phyloP scores from a whole-genome alignment of 1,140 invertebrate species.

The Zaprionus capensis region DNA sequence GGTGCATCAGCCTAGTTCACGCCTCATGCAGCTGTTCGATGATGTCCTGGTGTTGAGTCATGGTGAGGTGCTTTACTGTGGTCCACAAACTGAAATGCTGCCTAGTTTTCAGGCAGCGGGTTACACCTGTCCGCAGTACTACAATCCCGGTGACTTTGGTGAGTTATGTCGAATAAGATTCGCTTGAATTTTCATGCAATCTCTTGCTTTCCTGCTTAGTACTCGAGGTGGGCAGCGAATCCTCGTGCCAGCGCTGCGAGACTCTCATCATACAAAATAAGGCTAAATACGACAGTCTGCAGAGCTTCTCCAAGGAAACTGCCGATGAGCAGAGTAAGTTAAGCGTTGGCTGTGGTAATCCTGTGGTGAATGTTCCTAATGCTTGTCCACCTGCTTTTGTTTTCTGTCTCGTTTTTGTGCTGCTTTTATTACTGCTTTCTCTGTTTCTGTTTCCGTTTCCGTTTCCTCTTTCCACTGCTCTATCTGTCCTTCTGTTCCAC shows the following conservation, averaged over 20 bases:
- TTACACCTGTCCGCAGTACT: conserved; percentile 87
- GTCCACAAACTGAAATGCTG: conserved; percentile 86
- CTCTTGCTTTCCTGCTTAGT: conserved; percentile 38
- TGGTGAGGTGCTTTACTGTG: conserved; percentile 87
- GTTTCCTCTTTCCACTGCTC: conserved; percentile 43
- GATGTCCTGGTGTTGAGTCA: conserved; percentile 87
- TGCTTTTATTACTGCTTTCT: conserved; percentile 7
- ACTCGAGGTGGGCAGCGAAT: conserved; percentile 72
- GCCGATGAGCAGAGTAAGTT: conserved; percentile 71
- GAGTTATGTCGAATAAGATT: not conserved
- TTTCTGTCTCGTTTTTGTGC: conserved; percentile 2
- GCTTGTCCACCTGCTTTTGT: conserved; percentile 10
- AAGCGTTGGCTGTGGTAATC: not conserved
- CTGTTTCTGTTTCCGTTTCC: conserved; percentile 4
- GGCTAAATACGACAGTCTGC: conserved; percentile 21
- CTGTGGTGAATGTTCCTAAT: conserved; percentile 16
- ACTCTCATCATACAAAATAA: conserved; percentile 66
- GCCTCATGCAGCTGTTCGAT: conserved; percentile 90
- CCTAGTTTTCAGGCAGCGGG: conserved; percentile 85
- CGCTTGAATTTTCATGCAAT: not conserved
- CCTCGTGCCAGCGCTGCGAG: conserved; percentile 51
- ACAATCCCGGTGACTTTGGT: conserved; percentile 88
- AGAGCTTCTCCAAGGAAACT: conserved; percentile 28
- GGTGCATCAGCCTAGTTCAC: conserved; percentile 95
- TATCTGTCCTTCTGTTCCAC: conserved; percentile 49